A percentile compares a stretch with the other conserved stretches of the same genome.
These are phyloP conservation scores for Elanoides forficatus DNA, from an alignment of 2,113 vertebrate genomes.

Conservation along the genomic window DNA sequence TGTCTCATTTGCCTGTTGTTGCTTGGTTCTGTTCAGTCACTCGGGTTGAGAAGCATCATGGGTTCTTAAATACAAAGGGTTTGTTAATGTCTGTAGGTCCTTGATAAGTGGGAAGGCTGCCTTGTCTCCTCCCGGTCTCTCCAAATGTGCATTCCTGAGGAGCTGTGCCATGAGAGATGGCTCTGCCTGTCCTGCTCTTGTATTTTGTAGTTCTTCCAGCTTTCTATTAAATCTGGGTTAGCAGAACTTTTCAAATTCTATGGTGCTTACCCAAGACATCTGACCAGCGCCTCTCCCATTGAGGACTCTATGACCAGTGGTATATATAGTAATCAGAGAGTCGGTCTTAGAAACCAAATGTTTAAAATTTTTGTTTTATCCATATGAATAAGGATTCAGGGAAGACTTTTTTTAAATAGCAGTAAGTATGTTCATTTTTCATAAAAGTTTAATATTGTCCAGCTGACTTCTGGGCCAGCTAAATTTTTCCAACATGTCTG, in stretches of 20 bases:
- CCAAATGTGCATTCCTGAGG: not conserved
- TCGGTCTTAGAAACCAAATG: not conserved
- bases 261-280: too few relatives aligned
- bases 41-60: rapidly evolving
- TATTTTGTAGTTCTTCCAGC: not conserved
- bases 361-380: not conserved
- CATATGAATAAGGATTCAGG: not conserved
- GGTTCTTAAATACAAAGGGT: not conserved
- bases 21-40: not conserved
- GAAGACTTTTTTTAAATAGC: not conserved
- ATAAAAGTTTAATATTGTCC: not conserved
- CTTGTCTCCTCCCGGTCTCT: not conserved
- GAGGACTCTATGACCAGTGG: not conserved
- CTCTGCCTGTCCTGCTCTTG: not conserved
- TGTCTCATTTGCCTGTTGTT: not conserved
- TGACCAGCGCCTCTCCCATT: not conserved
- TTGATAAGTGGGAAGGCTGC: not conserved
- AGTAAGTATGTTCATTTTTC: not conserved
- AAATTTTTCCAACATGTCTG: not conserved
- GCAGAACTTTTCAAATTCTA: not conserved
- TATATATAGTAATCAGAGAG: not conserved
- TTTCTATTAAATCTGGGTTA: not conserved
- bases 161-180: not conserved
- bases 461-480: not conserved
- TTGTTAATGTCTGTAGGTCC: not conserved